Conservation (phyloP, 30 jellyfish, hydroid and myxozoan genomes). For the Chrysaora quinquecirrha region DNA sequence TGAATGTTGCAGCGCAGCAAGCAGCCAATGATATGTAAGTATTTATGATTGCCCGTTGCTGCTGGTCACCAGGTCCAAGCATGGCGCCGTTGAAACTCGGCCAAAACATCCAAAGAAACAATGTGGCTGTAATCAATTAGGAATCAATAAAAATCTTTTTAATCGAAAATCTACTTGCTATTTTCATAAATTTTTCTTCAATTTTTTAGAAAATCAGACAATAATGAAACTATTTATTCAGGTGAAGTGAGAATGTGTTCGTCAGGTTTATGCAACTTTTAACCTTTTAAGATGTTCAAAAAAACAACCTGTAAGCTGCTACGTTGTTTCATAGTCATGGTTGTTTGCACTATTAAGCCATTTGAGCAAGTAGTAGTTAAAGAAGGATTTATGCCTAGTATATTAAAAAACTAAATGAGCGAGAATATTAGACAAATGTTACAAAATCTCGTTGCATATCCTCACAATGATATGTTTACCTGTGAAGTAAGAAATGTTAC, state of each 20-base stretch:
- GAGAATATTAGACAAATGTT: no score
- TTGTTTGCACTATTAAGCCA: no score
- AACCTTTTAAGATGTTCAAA: not conserved
- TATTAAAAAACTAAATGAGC: no score
- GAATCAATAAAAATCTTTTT: not conserved
- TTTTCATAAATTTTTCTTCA: not conserved
- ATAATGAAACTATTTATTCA: no score
- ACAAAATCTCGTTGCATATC: no score
- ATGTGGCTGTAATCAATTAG: slow-evolving; percentile 61
- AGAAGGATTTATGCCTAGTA: no score
- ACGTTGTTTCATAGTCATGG: no score
- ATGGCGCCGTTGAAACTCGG: slow-evolving; percentile 95
- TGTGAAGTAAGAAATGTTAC: no score
- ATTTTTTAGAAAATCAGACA: not conserved
- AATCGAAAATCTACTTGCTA: not conserved
- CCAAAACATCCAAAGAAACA: slow-evolving; percentile 96
- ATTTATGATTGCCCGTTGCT: slow-evolving; percentile 88
- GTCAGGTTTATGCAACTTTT: not conserved
- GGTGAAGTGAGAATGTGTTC: not conserved
- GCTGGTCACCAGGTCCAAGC: slow-evolving; percentile 82
- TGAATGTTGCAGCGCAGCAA: slow-evolving; percentile 75
- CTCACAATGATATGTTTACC: no score
- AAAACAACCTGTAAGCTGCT: no score
- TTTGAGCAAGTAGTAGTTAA: no score
- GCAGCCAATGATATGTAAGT: slow-evolving; percentile 94